These are phyloP conservation scores for Gnathonemus longibarbis DNA, from an alignment of 2,113 vertebrate genomes.

Conservation along the genomic window DNA sequence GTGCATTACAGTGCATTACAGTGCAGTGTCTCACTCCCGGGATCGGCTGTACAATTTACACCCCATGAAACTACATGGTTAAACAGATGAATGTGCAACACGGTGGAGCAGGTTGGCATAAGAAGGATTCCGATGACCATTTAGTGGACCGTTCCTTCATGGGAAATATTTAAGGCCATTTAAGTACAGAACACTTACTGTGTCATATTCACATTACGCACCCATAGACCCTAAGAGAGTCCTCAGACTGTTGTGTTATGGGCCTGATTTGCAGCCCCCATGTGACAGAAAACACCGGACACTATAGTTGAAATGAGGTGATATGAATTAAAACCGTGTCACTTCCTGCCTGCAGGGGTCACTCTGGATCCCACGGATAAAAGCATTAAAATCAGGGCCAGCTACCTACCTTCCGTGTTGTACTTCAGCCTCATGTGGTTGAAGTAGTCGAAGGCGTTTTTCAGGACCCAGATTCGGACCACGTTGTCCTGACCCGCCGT, in stretches of 20 bases:
- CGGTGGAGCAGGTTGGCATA: background rate
- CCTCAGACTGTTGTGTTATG: background rate
- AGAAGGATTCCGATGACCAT: background rate
- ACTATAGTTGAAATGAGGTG: background rate
- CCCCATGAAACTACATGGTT: background rate
- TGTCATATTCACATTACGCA: background rate
- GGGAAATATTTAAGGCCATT: background rate
- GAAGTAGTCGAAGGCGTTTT: constrained; percentile 95
- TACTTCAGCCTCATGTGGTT: constrained; percentile 98
- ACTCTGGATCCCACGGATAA: background rate
- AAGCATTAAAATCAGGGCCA: background rate
- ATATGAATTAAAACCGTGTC: background rate
- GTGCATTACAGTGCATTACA: background rate
- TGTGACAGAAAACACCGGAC: background rate
- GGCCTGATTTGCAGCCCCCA: background rate
- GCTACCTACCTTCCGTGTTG: constrained; percentile 84
- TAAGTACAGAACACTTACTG: background rate
- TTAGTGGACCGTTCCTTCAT: background rate
- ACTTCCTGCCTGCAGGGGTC: background rate
- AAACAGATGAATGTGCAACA: background rate
- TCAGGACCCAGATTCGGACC: constrained; percentile 95
- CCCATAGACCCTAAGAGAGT: background rate
- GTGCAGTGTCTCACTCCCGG: background rate
- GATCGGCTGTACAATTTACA: background rate
- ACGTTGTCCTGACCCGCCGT: constrained; percentile 95